A percentile compares a stretch with the other conserved stretches of the same genome.
phyloP scores from a whole-genome alignment of 1,140 invertebrate genomes.

The Bombus cullumanus region DNA sequence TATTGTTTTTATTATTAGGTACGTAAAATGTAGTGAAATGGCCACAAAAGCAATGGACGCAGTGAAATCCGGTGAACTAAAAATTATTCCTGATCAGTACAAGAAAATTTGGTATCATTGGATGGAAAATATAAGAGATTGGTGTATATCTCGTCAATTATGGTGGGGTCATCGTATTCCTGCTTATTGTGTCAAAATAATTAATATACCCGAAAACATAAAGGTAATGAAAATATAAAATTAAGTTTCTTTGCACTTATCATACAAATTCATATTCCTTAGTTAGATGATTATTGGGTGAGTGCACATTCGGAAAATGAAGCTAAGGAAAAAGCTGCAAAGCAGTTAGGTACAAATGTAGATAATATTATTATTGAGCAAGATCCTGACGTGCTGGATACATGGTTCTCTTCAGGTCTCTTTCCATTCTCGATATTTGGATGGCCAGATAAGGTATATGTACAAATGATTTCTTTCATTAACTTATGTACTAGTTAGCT shows the following conservation, averaged over 20 bases:
- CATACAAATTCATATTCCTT: slow-evolving; percentile 41
- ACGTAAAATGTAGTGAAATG: slow-evolving; percentile 92
- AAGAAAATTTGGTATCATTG: slow-evolving; percentile 97
- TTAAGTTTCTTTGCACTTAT: slow-evolving; percentile 27
- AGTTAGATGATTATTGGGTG: slow-evolving; percentile 93
- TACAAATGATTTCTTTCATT: neutral
- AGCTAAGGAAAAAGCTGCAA: slow-evolving; percentile 92
- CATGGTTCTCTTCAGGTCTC: slow-evolving; percentile 99
- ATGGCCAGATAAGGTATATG: slow-evolving; percentile 93
- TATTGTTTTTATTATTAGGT: slow-evolving; percentile 78
- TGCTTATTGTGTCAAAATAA: slow-evolving; percentile 93
- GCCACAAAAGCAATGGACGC: slow-evolving; percentile 90
- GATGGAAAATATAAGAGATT: slow-evolving; percentile 95
- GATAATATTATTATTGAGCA: slow-evolving; percentile 89
- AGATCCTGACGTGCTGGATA: slow-evolving; percentile 99
- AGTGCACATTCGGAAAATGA: slow-evolving; percentile 93
- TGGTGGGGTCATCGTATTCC: slow-evolving; percentile 99
- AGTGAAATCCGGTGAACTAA: slow-evolving; percentile 92
- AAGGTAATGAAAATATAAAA: slow-evolving; percentile 29
- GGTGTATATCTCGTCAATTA: slow-evolving; percentile 98
- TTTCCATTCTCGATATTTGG: slow-evolving; percentile 99
- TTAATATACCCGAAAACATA: slow-evolving; percentile 71
- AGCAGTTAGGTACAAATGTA: slow-evolving; percentile 88
- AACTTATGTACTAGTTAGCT: neutral
- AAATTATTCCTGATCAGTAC: slow-evolving; percentile 96